phyloP scores from a whole-genome alignment of 2,797 vertebrate species.

The Petrocephalus schoutedeni region DNA sequence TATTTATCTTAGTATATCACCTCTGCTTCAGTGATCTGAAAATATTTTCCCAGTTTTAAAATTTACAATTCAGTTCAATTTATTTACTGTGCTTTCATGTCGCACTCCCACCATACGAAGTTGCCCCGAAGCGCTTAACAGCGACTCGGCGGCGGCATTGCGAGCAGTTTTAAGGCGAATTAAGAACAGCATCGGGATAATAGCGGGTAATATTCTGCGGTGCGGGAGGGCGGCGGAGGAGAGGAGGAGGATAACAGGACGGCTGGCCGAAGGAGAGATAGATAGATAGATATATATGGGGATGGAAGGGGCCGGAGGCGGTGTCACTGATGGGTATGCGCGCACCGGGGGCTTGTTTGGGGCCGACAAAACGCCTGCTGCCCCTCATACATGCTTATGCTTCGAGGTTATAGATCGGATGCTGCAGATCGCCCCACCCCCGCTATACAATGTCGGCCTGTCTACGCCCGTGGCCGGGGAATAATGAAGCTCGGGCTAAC shows the following conservation, averaged over 20 bases:
- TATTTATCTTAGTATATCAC: slow-evolving; percentile 10
- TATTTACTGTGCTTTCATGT: background rate
- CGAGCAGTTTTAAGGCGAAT: background rate
- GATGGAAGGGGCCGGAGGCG: background rate
- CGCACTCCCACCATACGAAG: background rate
- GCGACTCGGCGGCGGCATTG: background rate
- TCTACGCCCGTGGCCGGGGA: background rate
- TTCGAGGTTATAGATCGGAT: background rate
- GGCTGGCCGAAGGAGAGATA: background rate
- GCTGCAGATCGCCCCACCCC: background rate
- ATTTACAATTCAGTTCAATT: slow-evolving; percentile 1
- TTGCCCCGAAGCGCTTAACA: background rate
- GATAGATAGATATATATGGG: background rate
- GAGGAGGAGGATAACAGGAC: background rate
- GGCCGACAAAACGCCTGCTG: background rate
- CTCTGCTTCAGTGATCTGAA: background rate
- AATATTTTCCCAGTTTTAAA: background rate
- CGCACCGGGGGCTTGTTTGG: background rate
- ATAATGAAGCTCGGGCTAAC: background rate
- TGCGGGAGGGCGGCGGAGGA: background rate
- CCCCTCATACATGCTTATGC: background rate
- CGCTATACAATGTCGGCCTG: background rate
- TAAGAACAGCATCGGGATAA: slow-evolving; percentile 7
- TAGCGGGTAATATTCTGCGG: background rate
- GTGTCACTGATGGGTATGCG: background rate